Conservation (phyloP, 2,113 vertebrate genomes). For the Xenus cinereus region DNA sequence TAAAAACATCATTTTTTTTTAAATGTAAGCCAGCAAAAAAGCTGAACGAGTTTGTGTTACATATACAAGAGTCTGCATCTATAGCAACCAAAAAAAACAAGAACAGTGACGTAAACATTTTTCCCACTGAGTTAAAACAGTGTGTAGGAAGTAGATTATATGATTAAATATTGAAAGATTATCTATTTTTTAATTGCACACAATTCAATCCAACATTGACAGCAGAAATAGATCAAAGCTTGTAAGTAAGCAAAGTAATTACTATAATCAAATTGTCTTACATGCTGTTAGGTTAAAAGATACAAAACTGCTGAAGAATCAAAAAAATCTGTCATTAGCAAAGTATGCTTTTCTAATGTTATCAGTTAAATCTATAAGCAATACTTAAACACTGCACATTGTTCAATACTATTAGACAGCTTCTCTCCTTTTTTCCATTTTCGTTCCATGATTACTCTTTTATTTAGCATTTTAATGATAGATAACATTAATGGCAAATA, state of each 20-base stretch:
- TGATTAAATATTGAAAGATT: slow-evolving; percentile 67
- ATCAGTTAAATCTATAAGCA: not conserved
- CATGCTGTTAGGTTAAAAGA: slow-evolving; percentile 41
- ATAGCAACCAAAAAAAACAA: slow-evolving; percentile 53
- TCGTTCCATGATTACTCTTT: not conserved
- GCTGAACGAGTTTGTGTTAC: slow-evolving; percentile 21
- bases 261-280: slow-evolving; percentile 50
- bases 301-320: not conserved
- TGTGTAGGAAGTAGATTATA: slow-evolving; percentile 65
- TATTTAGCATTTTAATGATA: not conserved
- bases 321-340: not conserved
- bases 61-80: slow-evolving; percentile 42
- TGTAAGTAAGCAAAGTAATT: slow-evolving; percentile 45
- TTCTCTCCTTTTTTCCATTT: not conserved
- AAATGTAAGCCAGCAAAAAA: slow-evolving; percentile 23
- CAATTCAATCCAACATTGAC: slow-evolving; percentile 18
- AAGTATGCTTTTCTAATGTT: not conserved
- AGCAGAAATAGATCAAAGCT: slow-evolving; percentile 50
- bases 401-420: not conserved
- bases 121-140: slow-evolving; percentile 29
- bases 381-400: not conserved
- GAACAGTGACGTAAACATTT: slow-evolving; percentile 17
- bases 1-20: not conserved
- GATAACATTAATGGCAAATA: not conserved
- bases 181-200: slow-evolving; percentile 39